Conservation (phyloP, 2,797 vertebrate genomes). For the Microchirus variegatus region DNA sequence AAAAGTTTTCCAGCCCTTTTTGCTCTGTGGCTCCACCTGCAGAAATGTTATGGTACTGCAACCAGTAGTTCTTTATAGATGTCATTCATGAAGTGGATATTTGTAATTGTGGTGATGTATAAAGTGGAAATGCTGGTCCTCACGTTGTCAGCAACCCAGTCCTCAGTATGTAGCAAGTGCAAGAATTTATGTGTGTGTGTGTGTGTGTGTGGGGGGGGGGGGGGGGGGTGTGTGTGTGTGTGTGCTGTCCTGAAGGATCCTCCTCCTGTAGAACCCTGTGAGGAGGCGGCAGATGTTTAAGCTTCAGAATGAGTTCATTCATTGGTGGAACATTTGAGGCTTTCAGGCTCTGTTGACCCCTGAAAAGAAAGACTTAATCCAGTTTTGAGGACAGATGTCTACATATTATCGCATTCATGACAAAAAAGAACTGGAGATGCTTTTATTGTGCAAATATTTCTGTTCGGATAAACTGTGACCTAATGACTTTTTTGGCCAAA, state of each 20-base stretch:
- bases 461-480: conserved; percentile 46
- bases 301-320: conserved; percentile 71
- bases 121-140: no score
- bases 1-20: no score
- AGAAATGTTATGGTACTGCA: no score
- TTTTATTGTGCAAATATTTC: conserved; percentile 35
- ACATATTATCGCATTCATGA: conserved; percentile 34
- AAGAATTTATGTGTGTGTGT: no score
- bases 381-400: conserved; percentile 38
- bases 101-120: no score
- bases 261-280: conserved; percentile 46
- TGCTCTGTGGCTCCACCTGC: no score
- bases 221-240: no score
- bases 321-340: conserved; percentile 68
- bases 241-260: conserved; percentile 43
- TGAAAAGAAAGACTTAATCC: conserved; percentile 56
- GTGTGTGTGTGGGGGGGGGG: no score
- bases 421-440: conserved; percentile 24
- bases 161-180: no score
- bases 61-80: no score
- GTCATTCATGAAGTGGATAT: no score
- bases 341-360: conserved; percentile 52
- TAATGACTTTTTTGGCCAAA: conserved; percentile 36
- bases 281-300: conserved; percentile 67
- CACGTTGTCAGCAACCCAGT: no score